These are phyloP conservation scores for Acromyrmex echinatior DNA, from an alignment of 1,140 invertebrate species.

Conservation along the genomic window DNA sequence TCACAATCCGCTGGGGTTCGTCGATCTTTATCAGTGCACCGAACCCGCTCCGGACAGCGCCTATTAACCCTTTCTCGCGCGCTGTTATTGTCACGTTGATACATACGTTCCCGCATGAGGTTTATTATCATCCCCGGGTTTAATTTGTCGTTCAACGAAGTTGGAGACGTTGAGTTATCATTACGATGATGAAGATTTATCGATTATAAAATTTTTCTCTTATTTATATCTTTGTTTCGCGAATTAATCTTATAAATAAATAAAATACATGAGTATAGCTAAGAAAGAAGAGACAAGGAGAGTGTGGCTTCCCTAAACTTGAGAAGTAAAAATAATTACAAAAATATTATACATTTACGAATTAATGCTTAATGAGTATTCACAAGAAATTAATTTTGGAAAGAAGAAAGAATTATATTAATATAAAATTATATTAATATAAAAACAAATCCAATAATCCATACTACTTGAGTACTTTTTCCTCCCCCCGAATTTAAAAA, in stretches of 20 bases:
- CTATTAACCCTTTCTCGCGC: constrained; percentile 2
- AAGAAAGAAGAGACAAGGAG: too few relatives aligned
- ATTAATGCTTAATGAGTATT: too few relatives aligned
- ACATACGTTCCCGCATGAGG: neutral
- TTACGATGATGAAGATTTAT: neutral
- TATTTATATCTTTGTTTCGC: neutral
- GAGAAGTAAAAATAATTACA: too few relatives aligned
- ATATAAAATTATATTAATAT: too few relatives aligned
- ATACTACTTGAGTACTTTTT: too few relatives aligned
- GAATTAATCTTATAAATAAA: neutral
- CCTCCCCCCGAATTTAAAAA: too few relatives aligned
- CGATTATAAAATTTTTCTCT: neutral
- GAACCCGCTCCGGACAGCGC: constrained; percentile 37
- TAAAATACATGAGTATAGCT: neutral
- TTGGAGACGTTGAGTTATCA: neutral
- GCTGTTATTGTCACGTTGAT: constrained; percentile 12
- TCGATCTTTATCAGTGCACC: constrained; percentile 57
- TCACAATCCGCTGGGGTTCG: constrained; percentile 39
- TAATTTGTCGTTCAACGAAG: neutral
- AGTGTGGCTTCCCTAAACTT: too few relatives aligned
- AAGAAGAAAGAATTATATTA: too few relatives aligned
- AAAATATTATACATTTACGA: too few relatives aligned
- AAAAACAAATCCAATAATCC: too few relatives aligned
- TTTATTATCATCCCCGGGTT: neutral
- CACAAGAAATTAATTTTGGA: too few relatives aligned